These are phyloP conservation scores for Stenopsyche tienmushanensis DNA, from an alignment of 1,140 invertebrate genomes.

Conservation along the genomic window DNA sequence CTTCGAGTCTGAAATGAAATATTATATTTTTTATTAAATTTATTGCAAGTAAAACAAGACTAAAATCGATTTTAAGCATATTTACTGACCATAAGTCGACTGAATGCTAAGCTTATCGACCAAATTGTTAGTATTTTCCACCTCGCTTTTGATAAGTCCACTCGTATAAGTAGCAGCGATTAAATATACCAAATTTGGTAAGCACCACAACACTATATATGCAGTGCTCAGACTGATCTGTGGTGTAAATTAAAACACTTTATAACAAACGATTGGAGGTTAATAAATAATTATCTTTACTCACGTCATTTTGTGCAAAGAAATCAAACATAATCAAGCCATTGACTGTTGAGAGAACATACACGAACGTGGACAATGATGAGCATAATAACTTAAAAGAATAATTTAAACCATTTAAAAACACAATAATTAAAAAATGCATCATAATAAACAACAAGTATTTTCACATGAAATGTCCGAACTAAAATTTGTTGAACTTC, in stretches of 20 bases:
- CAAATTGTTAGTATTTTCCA: conserved; percentile 31
- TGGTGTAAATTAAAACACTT: too few species aligned
- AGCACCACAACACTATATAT: conserved; percentile 25
- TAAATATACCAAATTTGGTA: conserved; percentile 21
- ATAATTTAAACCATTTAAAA: too few species aligned
- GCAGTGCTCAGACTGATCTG: too few species aligned
- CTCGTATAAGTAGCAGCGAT: conserved; percentile 27
- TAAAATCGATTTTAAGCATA: too few species aligned
- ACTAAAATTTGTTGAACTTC: too few species aligned
- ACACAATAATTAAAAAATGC: too few species aligned
- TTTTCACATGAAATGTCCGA: too few species aligned
- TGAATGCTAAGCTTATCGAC: conserved; percentile 37
- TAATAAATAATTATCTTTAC: too few species aligned
- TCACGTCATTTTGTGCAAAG: conserved; percentile 25
- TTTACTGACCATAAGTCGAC: conserved; percentile 17
- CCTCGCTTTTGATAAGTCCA: conserved; percentile 32
- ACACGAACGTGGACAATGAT: conserved; percentile 7
- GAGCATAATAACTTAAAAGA: conserved; percentile 34
- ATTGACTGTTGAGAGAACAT: conserved; percentile 32
- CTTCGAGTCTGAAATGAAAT: conserved; percentile 27
- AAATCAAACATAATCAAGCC: conserved; percentile 35
- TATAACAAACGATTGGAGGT: too few species aligned
- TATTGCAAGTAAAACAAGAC: too few species aligned
- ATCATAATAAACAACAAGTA: too few species aligned
- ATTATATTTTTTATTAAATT: too few species aligned